Conservation (phyloP, 2,797 vertebrate genomes). For the Lithobates pipiens region DNA sequence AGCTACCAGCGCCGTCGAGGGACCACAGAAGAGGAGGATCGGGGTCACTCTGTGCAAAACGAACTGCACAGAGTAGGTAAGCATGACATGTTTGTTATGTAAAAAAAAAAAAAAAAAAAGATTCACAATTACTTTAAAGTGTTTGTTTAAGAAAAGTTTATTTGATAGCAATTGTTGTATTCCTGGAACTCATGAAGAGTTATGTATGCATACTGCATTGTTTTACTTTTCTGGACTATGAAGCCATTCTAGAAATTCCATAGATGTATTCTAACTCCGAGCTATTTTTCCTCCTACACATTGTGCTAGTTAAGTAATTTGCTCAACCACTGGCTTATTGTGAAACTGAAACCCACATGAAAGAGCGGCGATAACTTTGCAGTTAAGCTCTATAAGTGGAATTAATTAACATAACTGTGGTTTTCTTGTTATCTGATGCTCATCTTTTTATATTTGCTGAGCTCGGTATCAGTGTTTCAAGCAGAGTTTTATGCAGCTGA, state of each 20-base stretch:
- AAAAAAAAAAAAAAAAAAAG: no score
- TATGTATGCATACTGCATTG: not conserved
- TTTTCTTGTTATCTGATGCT: slow-evolving; percentile 13
- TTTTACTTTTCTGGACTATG: not conserved
- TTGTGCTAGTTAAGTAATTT: not conserved
- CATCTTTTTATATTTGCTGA: not conserved
- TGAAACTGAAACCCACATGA: slow-evolving; percentile 11
- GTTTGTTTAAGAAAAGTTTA: no score
- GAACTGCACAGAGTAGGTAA: no score
- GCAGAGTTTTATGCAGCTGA: no score
- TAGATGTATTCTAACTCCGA: not conserved
- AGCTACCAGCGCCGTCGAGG: no score
- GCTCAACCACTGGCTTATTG: not conserved
- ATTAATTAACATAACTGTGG: slow-evolving; percentile 9
- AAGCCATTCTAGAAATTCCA: not conserved
- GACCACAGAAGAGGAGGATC: no score
- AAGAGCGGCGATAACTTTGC: not conserved
- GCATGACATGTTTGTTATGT: no score
- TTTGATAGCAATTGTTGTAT: no score
- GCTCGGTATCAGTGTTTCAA: not conserved
- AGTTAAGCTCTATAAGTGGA: slow-evolving; percentile 2
- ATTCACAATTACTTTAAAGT: no score
- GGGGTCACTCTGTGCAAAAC: no score
- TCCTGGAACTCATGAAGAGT: not conserved
- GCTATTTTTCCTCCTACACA: not conserved